Conservation (phyloP, 2,113 vertebrate genomes). For the Zapornia atra region DNA sequence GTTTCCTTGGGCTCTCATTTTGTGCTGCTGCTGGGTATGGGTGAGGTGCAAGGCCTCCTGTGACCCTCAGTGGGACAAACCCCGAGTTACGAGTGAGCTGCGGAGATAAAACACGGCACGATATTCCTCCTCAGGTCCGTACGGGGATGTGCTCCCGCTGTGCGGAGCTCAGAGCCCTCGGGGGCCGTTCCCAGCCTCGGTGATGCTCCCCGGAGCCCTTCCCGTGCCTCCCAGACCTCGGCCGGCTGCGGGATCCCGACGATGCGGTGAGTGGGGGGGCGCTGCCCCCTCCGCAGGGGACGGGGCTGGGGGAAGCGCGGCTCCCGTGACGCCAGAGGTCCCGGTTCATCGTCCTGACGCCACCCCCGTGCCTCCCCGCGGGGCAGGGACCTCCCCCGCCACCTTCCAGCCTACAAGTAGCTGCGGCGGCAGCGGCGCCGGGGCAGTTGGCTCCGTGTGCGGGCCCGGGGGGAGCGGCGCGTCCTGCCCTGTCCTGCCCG, state of each 20-base stretch:
- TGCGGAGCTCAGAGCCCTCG: too few species aligned
- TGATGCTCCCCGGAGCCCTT: neutral
- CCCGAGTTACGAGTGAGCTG: too few species aligned
- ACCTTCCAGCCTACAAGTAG: constrained; percentile 10
- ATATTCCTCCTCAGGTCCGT: accelerated
- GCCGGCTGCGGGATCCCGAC: neutral
- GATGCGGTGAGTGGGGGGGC: neutral
- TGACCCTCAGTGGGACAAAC: neutral
- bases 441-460: neutral
- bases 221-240: neutral
- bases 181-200: neutral
- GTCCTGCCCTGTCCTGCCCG: neutral
- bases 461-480: neutral
- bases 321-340: neutral
- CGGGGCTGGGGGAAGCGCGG: neutral
- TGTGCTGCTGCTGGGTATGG: accelerated
- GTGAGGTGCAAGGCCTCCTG: neutral
- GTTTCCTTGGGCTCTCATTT: neutral
- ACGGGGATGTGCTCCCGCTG: accelerated
- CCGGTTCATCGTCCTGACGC: neutral
- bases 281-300: neutral
- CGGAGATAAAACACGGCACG: too few species aligned
- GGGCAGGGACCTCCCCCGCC: neutral
- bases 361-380: constrained; percentile 28
- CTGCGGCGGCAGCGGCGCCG: neutral